These are phyloP conservation scores for Caenorhabditis plicata DNA, from an alignment of 2,888 invertebrate species.

Conservation along the genomic window DNA sequence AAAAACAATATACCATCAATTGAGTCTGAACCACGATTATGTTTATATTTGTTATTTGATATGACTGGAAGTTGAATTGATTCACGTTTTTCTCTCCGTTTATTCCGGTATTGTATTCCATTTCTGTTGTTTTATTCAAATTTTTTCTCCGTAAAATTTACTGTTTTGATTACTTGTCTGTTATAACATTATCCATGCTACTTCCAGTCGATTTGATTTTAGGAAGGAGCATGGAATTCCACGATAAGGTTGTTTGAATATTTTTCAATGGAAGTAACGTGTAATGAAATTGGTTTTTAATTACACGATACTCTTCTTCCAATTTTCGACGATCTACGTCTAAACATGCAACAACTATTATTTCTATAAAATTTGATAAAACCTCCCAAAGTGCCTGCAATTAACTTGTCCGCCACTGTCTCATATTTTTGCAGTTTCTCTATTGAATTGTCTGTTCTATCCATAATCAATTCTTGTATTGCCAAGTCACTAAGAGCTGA, in stretches of 20 bases:
- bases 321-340: slow-evolving; percentile 52
- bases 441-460: slow-evolving; percentile 60
- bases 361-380: not conserved
- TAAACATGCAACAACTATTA: slow-evolving; percentile 9
- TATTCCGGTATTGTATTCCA: too few species aligned
- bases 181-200: slow-evolving; percentile 10
- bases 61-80: slow-evolving; percentile 17
- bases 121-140: too few species aligned
- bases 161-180: too few species aligned
- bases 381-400: slow-evolving; percentile 55
- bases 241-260: slow-evolving; percentile 52
- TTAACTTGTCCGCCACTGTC: slow-evolving; percentile 57
- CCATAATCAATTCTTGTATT: slow-evolving; percentile 54
- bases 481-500: slow-evolving; percentile 59
- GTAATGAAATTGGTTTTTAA: slow-evolving; percentile 63
- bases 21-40: slow-evolving; percentile 14
- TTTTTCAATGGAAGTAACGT: slow-evolving; percentile 59
- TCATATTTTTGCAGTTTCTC: slow-evolving; percentile 60
- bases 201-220: slow-evolving; percentile 32
- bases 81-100: slow-evolving; percentile 15
- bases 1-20: slow-evolving; percentile 7
- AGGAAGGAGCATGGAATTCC: slow-evolving; percentile 59
- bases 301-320: slow-evolving; percentile 58
- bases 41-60: slow-evolving; percentile 18
- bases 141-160: too few species aligned